Evolutionary conservation across 2,113 vertebrate species (phyloP).

Genomic region (Otolemur garnettii): DNA sequence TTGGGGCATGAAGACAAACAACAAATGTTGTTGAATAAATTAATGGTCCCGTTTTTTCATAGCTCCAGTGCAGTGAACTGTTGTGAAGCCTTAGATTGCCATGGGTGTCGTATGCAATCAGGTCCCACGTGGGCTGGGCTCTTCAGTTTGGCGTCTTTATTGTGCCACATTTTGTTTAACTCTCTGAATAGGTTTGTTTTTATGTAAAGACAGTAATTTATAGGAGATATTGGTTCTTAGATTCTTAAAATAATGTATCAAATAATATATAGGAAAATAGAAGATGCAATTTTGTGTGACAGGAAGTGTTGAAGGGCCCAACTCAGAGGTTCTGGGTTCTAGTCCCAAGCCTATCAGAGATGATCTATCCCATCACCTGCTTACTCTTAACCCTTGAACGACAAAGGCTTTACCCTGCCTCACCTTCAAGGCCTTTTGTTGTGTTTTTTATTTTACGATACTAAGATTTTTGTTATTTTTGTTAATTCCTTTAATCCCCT

Average conservation of each 20-base stretch:
- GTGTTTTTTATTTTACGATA: neutral
- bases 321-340: neutral
- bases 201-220: neutral
- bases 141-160: neutral
- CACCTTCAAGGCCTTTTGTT: neutral
- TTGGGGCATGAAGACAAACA: neutral
- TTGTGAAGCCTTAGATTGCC: neutral
- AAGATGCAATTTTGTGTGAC: neutral
- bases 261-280: neutral
- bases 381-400: neutral
- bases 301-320: neutral
- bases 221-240: neutral
- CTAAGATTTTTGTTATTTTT: conserved; percentile 38
- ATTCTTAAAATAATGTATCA: neutral
- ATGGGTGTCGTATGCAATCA: conserved; percentile 43
- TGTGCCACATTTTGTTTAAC: neutral
- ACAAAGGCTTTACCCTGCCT: neutral
- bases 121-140: neutral
- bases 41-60: neutral
- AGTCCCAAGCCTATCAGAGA: neutral
- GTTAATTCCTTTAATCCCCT: conserved; percentile 1
- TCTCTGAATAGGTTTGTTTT: neutral
- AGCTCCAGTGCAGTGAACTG: neutral
- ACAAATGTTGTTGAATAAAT: conserved; percentile 5
- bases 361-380: neutral